phyloP scores from a whole-genome alignment of 2,888 invertebrate species.

The Sialis fuliginosa region DNA sequence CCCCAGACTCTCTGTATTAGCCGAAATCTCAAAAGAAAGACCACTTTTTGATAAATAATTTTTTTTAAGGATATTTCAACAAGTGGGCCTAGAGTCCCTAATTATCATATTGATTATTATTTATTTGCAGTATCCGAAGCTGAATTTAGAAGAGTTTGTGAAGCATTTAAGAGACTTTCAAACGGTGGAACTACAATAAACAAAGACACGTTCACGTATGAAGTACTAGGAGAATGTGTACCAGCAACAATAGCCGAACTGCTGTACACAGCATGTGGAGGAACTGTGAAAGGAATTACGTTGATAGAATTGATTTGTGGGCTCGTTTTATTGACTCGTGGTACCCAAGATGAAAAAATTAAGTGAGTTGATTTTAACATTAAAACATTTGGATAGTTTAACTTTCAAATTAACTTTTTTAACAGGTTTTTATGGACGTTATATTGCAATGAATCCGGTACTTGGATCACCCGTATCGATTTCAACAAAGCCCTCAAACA shows the following conservation, averaged over 20 bases:
- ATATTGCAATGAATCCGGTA: constrained; percentile 65
- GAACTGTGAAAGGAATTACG: constrained; percentile 60
- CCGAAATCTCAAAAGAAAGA: no score
- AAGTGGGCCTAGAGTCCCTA: no score
- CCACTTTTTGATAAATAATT: no score
- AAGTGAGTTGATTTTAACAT: constrained; percentile 29
- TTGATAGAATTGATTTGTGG: constrained; percentile 74
- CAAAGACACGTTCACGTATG: constrained; percentile 60
- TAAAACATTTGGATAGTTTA: background rate
- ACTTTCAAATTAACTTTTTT: background rate
- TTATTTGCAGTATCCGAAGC: constrained; percentile 54
- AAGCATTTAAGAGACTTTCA: constrained; percentile 73
- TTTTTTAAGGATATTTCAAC: no score
- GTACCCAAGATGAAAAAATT: constrained; percentile 70
- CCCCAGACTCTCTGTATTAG: no score
- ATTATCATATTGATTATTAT: constrained; percentile 5
- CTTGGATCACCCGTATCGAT: constrained; percentile 54
- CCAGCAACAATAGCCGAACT: constrained; percentile 67
- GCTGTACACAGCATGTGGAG: constrained; percentile 71
- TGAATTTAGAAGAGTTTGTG: constrained; percentile 67
- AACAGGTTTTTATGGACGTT: constrained; percentile 67
- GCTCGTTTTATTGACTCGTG: constrained; percentile 69
- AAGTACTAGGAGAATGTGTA: constrained; percentile 76
- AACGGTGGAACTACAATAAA: constrained; percentile 50
- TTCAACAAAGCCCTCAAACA: constrained; percentile 45